These are phyloP conservation scores for Furcifer pardalis DNA, from an alignment of 2,797 vertebrate species.

Conservation along the genomic window DNA sequence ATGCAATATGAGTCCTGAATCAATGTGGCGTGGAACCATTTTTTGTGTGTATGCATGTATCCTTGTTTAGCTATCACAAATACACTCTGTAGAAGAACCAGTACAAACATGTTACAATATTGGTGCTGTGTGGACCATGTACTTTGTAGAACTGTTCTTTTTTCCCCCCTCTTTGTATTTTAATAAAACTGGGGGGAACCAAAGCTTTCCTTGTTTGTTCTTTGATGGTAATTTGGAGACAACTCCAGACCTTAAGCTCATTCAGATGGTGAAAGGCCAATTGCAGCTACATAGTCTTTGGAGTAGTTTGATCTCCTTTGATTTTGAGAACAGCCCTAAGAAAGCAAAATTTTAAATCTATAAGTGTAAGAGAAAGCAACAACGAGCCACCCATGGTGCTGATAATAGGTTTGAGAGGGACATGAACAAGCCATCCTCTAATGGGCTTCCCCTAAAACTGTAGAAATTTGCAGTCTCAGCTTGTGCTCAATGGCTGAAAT, in stretches of 20 bases:
- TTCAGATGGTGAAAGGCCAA: background rate
- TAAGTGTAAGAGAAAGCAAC: constrained; percentile 16
- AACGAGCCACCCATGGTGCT: background rate
- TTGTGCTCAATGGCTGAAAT: too few relatives aligned
- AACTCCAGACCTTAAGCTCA: background rate
- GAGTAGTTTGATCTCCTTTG: background rate
- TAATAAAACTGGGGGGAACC: constrained; percentile 77
- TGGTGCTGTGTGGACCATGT: constrained; percentile 78
- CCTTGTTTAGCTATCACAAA: constrained; percentile 73
- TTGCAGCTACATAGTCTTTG: background rate
- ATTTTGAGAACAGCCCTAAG: background rate
- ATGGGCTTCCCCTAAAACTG: background rate
- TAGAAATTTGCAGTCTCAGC: too few relatives aligned
- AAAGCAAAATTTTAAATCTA: constrained; percentile 6
- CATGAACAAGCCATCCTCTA: background rate
- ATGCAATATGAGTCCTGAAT: constrained; percentile 36
- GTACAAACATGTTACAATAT: constrained; percentile 73
- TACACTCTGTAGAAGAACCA: constrained; percentile 72
- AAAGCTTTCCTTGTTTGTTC: constrained; percentile 59
- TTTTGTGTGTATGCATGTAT: constrained; percentile 65
- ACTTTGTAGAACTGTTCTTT: constrained; percentile 73
- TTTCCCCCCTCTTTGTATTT: constrained; percentile 76
- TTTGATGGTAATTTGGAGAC: background rate
- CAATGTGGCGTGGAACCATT: constrained; percentile 66
- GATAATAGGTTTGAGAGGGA: background rate